phyloP scores from a whole-genome alignment of 2,888 invertebrate genomes.

The Hypena proboscidalis region DNA sequence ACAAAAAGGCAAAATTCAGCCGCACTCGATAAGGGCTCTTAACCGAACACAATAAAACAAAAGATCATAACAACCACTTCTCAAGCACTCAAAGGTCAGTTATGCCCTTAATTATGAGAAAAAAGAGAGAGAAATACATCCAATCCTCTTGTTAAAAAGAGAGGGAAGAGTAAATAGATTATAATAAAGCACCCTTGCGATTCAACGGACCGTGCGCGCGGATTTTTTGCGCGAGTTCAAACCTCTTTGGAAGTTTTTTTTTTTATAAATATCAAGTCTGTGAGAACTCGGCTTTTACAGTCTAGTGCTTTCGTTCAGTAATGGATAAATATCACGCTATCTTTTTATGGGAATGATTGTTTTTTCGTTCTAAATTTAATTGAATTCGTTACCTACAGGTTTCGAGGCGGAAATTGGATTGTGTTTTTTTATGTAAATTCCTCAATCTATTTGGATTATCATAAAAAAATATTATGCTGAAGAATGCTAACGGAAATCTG shows the following conservation, averaged over 20 bases:
- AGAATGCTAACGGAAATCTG: no score
- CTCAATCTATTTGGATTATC: no score
- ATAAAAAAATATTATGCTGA: no score
- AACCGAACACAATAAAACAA: constrained; percentile 71
- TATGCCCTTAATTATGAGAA: constrained; percentile 73
- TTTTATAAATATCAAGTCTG: constrained; percentile 45
- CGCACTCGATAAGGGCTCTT: constrained; percentile 58
- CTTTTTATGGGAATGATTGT: constrained; percentile 28
- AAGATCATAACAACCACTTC: constrained; percentile 76
- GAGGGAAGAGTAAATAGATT: constrained; percentile 59
- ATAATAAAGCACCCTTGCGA: constrained; percentile 71
- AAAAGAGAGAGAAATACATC: constrained; percentile 50
- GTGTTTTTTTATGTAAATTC: no score
- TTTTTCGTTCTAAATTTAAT: constrained; percentile 24
- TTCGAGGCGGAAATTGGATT: constrained; percentile 15
- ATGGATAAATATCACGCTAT: constrained; percentile 50
- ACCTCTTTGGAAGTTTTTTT: constrained; percentile 50
- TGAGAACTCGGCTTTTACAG: constrained; percentile 71
- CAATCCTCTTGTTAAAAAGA: constrained; percentile 42
- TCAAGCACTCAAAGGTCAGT: constrained; percentile 73
- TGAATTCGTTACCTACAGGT: constrained; percentile 17
- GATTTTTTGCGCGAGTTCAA: constrained; percentile 70
- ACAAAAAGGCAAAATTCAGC: constrained; percentile 60
- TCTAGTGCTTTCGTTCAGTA: constrained; percentile 60
- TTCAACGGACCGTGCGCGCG: constrained; percentile 66